Evolutionary conservation across 2,797 vertebrate species (phyloP), one percentile per base, ranked within the genome.

Genomic region (Tadarida brasiliensis): DNA sequence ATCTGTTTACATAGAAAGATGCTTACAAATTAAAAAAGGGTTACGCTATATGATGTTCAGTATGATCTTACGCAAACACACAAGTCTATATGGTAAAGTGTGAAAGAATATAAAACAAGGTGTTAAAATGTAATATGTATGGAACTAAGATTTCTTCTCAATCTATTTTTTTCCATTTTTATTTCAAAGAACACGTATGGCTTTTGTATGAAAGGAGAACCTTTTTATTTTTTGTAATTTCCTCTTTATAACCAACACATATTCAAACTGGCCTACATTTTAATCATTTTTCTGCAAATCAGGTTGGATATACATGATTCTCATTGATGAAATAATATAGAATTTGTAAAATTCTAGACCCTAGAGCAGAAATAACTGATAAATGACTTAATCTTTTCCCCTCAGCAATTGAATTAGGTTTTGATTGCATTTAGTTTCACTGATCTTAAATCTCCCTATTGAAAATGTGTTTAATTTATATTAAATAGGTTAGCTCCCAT

Each of bases 381-480:
- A 71, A 67, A 54, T 56, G 33, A 80, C 2, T 93, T 28, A 51
- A 0, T 84, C 5, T 85, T 84, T 95, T 63, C 59, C 12, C 67
- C 33, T n/a, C 54, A 71, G 77, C 3, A 76, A n/a, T 24, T 56
- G 9, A 68, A 54, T 81, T 49, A 12, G 10, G 33, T 81, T 73
- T 39, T 87, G 47, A 89, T 39, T 82, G 15, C 22, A 1, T 56
- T 93, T 12, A 54, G 3, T 91, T 84, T 93, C 44, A 61, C 6
- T 84, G 65, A 22, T 73, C 35, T 74, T 76, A 90, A 87, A 78
- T 33, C 15, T 94, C 19, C 39, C 16, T 30, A 24, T 8, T 77
- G 51, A 81, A 89, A 92, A 61, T 30, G 5, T 71, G 35, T 61
- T 83, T 93, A 74, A 89, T 86, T 87, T 78, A 28, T 70, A 20